Percentiles rank a stretch among this genome's conserved stretches.
Evolutionary conservation across 2,797 vertebrate species (phyloP).

Genomic region (Falco berigora): DNA sequence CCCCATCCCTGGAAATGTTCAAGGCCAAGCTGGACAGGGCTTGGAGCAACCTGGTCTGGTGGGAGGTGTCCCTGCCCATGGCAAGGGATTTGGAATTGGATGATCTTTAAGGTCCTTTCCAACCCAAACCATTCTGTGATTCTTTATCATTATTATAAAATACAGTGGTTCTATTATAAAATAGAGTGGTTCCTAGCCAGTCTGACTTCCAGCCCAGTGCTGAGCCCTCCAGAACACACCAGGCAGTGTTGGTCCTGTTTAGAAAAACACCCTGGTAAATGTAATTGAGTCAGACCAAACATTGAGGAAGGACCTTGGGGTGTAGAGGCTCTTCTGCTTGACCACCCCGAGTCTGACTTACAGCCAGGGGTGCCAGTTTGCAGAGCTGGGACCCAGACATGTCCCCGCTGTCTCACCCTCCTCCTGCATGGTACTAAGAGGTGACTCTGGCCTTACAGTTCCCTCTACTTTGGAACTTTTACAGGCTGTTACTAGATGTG

Average conservation of each 20-base stretch:
- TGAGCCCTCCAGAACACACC: not conserved
- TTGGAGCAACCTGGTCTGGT: no score
- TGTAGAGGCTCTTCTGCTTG: not conserved
- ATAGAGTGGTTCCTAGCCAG: not conserved
- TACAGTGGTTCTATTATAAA: no score
- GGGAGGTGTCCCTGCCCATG: no score
- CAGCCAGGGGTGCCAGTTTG: not conserved
- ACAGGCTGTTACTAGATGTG: not conserved
- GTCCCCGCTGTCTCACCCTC: not conserved
- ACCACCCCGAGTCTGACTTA: not conserved
- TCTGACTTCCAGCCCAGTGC: fast-evolving
- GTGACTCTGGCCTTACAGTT: not conserved
- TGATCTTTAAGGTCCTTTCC: no score
- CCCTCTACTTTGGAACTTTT: not conserved
- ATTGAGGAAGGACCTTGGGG: not conserved
- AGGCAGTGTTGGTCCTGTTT: not conserved
- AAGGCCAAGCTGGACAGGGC: no score
- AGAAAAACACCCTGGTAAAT: not conserved
- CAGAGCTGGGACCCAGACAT: not conserved
- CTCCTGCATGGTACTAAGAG: not conserved
- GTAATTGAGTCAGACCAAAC: fast-evolving
- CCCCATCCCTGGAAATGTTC: no score
- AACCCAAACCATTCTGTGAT: no score
- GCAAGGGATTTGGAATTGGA: no score
- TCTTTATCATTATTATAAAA: not conserved